phyloP scores from a whole-genome alignment of 2,888 invertebrate species.

The Spicauda simplicius region DNA sequence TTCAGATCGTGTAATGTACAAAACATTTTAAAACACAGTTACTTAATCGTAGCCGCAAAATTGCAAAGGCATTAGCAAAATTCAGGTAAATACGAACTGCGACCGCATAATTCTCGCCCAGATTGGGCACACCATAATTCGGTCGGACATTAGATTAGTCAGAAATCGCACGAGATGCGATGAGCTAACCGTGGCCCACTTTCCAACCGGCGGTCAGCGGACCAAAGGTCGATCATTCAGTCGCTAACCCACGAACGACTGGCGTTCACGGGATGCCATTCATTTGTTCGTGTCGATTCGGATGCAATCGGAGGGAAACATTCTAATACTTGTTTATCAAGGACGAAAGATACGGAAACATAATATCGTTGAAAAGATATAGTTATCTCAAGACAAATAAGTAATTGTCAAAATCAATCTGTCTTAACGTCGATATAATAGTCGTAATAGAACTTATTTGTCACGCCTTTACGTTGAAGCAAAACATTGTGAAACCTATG shows the following conservation, averaged over 20 bases:
- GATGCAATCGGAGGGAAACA: neutral
- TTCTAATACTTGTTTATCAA: neutral
- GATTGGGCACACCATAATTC: constrained; percentile 20
- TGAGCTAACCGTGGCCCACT: constrained; percentile 60
- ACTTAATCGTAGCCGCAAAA: constrained; percentile 8
- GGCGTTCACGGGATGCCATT: neutral
- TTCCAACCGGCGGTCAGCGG: constrained; percentile 62
- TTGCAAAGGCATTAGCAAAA: constrained; percentile 15
- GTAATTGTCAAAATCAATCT: too few species aligned
- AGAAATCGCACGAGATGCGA: constrained; percentile 37
- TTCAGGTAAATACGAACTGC: constrained; percentile 10
- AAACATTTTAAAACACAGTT: constrained; percentile 7
- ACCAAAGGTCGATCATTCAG: constrained; percentile 57
- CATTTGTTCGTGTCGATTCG: neutral
- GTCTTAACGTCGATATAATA: too few species aligned
- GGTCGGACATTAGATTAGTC: constrained; percentile 26
- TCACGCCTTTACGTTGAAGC: too few species aligned
- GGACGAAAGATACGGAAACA: too few species aligned
- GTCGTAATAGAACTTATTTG: too few species aligned
- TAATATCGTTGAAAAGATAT: too few species aligned
- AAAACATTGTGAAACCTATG: too few species aligned
- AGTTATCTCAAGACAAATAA: too few species aligned
- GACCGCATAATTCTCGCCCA: constrained; percentile 28
- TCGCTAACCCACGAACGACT: constrained; percentile 33
- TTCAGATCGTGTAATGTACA: neutral